phyloP scores from a whole-genome alignment of 1,140 invertebrate species.

The Arctopsyche grandis region DNA sequence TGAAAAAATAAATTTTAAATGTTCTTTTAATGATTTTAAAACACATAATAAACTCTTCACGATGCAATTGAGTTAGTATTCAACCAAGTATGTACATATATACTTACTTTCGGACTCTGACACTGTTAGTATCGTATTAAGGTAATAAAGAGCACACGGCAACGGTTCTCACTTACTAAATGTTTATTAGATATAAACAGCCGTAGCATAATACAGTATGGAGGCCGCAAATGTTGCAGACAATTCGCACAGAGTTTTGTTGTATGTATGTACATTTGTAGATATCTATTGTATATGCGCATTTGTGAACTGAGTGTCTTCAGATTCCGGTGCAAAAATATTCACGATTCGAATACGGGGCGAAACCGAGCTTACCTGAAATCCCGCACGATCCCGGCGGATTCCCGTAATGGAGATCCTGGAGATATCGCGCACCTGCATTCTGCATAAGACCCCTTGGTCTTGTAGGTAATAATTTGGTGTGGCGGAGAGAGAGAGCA shows the following conservation, averaged over 20 bases:
- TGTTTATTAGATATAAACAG: constrained; percentile 23
- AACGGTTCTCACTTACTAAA: constrained; percentile 9
- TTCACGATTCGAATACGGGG: constrained; percentile 2
- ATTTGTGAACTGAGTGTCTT: background rate
- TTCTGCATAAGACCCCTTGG: constrained; percentile 47
- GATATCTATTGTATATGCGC: no score
- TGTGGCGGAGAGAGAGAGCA: constrained; percentile 40
- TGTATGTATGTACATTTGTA: background rate
- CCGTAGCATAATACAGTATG: no score
- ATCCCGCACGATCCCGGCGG: constrained; percentile 44
- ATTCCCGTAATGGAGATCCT: constrained; percentile 48
- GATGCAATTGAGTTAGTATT: constrained; percentile 2
- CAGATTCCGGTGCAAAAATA: background rate
- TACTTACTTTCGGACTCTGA: background rate
- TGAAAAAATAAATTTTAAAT: no score
- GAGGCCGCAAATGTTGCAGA: constrained; percentile 23
- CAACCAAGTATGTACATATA: constrained; percentile 31
- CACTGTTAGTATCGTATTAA: background rate
- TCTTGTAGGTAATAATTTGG: constrained; percentile 53
- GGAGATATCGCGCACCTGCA: constrained; percentile 40
- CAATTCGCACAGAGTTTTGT: constrained; percentile 13
- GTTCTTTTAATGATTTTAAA: no score
- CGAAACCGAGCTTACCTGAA: constrained; percentile 38
- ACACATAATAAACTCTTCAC: no score
- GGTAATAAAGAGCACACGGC: constrained; percentile 23